Evolutionary conservation across 2,888 invertebrate species (phyloP).

Genomic region (Flexamia atlantica): DNA sequence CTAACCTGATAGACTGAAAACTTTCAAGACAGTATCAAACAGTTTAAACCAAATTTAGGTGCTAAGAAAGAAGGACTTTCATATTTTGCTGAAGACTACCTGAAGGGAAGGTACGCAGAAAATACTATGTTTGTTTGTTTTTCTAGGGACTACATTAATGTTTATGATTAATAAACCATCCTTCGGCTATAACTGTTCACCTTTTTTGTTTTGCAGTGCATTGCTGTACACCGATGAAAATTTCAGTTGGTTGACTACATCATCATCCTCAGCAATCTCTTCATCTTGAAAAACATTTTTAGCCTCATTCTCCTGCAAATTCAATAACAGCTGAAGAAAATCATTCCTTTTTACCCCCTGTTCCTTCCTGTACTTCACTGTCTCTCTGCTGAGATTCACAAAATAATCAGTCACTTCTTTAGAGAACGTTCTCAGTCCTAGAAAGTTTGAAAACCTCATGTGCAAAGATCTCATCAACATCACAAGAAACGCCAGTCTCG

Average conservation of each 20-base stretch:
- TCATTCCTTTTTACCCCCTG: conserved; percentile 59
- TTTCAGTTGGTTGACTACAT: conserved; percentile 25
- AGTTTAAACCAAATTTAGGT: too few relatives aligned
- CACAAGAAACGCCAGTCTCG: neutral
- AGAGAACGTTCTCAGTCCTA: conserved; percentile 50
- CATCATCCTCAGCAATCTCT: conserved; percentile 30
- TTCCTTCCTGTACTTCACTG: conserved; percentile 55
- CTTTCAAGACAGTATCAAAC: too few relatives aligned
- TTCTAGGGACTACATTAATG: too few relatives aligned
- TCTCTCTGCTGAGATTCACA: conserved; percentile 52
- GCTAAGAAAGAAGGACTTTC: too few relatives aligned
- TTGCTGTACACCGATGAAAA: conserved; percentile 27
- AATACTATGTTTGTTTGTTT: too few relatives aligned
- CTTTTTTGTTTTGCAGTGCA: conserved; percentile 8
- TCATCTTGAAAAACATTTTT: conserved; percentile 16
- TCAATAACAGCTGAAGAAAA: conserved; percentile 60
- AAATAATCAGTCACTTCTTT: conserved; percentile 57
- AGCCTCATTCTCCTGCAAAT: conserved; percentile 53
- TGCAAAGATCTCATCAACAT: conserved; percentile 40
- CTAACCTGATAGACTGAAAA: too few relatives aligned
- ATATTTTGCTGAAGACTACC: too few relatives aligned
- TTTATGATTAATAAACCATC: neutral
- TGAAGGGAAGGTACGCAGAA: too few relatives aligned
- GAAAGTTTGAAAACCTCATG: conserved; percentile 25
- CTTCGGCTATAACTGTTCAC: neutral